Conservation (phyloP, 2,888 invertebrate genomes). For the Thereva nobilitata region DNA sequence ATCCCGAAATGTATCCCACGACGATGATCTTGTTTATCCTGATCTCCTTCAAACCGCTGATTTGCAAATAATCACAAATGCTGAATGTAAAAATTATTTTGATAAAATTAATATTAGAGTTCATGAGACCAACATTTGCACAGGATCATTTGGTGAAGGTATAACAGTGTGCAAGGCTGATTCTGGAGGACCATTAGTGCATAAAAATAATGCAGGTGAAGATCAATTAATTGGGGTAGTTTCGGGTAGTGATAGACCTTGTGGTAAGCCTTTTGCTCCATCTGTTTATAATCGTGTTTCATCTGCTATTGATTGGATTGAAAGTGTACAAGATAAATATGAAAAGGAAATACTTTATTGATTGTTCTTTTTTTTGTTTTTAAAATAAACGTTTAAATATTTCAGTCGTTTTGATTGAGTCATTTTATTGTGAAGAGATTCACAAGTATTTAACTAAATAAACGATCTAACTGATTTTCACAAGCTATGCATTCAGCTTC, state of each 20-base stretch:
- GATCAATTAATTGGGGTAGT: constrained; percentile 58
- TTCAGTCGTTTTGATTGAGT: too few relatives aligned
- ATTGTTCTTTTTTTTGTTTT: too few relatives aligned
- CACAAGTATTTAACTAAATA: too few relatives aligned
- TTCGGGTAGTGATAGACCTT: constrained; percentile 61
- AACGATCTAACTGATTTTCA: too few relatives aligned
- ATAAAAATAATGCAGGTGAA: constrained; percentile 40
- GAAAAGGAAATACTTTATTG: too few relatives aligned
- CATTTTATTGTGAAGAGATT: too few relatives aligned
- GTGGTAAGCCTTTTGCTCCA: constrained; percentile 56
- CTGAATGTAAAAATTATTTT: constrained; percentile 51
- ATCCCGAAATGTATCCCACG: too few relatives aligned
- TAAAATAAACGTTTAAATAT: too few relatives aligned
- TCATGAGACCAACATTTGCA: constrained; percentile 26
- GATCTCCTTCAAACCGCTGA: constrained; percentile 51
- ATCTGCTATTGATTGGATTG: constrained; percentile 57
- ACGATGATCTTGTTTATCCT: constrained; percentile 44
- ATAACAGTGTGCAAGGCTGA: constrained; percentile 55
- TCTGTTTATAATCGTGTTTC: constrained; percentile 61
- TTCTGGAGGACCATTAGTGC: constrained; percentile 55
- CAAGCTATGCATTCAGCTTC: too few relatives aligned
- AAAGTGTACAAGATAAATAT: too few relatives aligned
- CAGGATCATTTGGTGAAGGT: constrained; percentile 46
- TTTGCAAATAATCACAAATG: constrained; percentile 52
- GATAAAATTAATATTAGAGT: constrained; percentile 41